Evolutionary conservation across 2,797 vertebrate species (phyloP).

Genomic region (Octomys mimax): DNA sequence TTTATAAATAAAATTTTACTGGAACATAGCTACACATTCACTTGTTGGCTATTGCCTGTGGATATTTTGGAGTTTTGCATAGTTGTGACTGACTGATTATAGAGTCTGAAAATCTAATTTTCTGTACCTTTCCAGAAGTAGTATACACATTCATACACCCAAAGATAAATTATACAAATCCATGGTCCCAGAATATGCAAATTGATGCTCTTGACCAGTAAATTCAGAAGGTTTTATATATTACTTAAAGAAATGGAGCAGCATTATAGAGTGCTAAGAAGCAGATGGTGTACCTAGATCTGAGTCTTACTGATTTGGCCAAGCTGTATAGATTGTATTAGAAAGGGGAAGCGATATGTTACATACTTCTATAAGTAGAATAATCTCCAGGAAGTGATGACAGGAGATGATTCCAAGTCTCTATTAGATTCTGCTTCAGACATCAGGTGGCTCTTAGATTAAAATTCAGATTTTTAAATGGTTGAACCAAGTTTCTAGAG

Average conservation of each 20-base stretch:
- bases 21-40: background rate
- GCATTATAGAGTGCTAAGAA: background rate
- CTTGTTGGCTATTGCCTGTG: background rate
- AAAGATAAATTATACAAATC: background rate
- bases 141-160: background rate
- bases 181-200: background rate
- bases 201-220: background rate
- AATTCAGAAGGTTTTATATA: background rate
- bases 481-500: background rate
- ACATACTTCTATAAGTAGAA: background rate
- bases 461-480: background rate
- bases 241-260: background rate
- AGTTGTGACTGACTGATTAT: background rate
- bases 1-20: conserved; percentile 1
- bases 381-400: background rate
- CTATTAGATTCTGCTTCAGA: background rate
- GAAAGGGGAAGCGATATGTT: background rate
- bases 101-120: background rate
- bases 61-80: background rate
- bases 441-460: background rate
- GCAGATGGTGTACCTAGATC: background rate
- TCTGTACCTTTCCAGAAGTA: background rate
- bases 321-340: background rate
- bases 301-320: background rate
- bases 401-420: background rate